phyloP scores from a whole-genome alignment of 2,113 vertebrate genomes.

The Dipodomys ordii region DNA sequence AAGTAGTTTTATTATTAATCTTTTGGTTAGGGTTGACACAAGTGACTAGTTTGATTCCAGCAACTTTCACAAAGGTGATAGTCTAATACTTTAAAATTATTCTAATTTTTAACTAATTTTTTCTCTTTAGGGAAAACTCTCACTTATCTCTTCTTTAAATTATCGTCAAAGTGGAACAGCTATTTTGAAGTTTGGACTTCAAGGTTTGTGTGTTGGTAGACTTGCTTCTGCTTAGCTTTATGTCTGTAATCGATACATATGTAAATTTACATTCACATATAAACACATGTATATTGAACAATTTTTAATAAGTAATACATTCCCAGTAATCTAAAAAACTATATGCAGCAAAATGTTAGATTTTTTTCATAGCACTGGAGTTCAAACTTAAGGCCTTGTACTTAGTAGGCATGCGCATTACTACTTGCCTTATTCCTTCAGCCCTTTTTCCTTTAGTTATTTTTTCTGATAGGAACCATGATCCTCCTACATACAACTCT shows the following conservation, averaged over 20 bases:
- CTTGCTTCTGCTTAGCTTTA: not conserved
- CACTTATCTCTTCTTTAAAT: not conserved
- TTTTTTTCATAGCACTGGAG: no score
- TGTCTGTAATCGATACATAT: not conserved
- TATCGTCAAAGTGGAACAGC: not conserved
- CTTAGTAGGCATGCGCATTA: no score
- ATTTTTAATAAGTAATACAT: not conserved
- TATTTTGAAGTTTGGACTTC: not conserved
- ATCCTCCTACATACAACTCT: no score
- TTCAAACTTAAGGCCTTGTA: no score
- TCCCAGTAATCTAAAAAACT: not conserved
- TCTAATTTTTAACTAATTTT: not conserved
- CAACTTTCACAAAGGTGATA: no score
- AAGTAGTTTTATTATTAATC: not conserved
- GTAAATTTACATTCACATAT: not conserved
- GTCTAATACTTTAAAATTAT: not conserved
- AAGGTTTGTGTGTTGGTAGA: not conserved
- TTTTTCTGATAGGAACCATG: not conserved
- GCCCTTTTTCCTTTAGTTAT: no score
- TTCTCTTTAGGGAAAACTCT: not conserved
- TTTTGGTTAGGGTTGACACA: not conserved
- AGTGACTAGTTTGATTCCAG: no score
- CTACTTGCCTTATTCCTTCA: no score
- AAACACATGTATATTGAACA: no score
- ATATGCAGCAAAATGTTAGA: not conserved